Base-by-base conservation (phyloP, 2,888 invertebrate species). In the Perizoma affinitatum region DNA sequence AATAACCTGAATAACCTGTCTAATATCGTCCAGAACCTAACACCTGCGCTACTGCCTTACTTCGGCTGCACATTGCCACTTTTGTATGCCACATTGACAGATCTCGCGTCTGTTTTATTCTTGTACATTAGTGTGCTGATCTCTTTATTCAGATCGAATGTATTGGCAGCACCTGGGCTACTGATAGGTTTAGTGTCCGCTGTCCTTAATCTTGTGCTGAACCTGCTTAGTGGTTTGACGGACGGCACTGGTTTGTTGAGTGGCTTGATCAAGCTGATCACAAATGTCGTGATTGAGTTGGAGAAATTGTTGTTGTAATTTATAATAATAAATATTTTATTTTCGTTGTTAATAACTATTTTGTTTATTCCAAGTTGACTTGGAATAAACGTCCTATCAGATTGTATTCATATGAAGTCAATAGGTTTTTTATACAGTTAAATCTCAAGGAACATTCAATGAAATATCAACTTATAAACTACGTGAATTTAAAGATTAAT, bases 1-100 rank as follows among this genome's bases (percentile, higher is more conserved):
- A 92, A 91, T 57, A 92, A 92, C 50, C 54, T 92, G 1, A 91
- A 92, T 62, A 91, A 91, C 50, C 48, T 92, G 0, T 91, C 91
- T 0, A 92, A 92, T 46, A 91, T 92, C 0, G 88, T 92, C 0
- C 91, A 91, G 51, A 92, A 92, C 52, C 56, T 92, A 1, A 92
- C 91, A 0, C 91, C 91, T 11, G 91, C 92, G 0, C 59, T 91
- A 0, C 45, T 92, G 0, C 92, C 91, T 0, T 91, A 91, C 58
- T 92, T 92, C 10, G 92, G 91, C 0, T 91, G 92, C 36, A 92
- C 92, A 0, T 50, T 92, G 1, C 91, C 91, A 0, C 71, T 92
- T 0, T 41, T 92, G 0, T 91, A 92, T 11, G 90, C 91, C 0
- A 91, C 91, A 0, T 67, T 92, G 50, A 91, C 91, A 0, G 91